These are phyloP conservation scores for Lepidostoma basale DNA, from an alignment of 1,140 invertebrate genomes.

Conservation along the genomic window DNA sequence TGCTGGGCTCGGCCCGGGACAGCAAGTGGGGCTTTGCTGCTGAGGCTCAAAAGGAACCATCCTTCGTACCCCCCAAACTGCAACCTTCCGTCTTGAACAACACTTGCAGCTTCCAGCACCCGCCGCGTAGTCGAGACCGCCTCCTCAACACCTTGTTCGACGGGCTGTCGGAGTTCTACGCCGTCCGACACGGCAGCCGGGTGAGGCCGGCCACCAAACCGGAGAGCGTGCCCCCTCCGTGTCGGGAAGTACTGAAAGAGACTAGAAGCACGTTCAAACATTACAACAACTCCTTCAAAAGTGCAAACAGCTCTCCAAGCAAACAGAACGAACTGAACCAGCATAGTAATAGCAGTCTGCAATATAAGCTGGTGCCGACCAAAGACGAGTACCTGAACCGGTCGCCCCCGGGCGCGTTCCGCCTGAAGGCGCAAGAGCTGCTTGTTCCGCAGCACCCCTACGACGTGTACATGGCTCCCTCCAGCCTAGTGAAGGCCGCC, in stretches of 20 bases:
- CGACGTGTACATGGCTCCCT: slow-evolving; percentile 61
- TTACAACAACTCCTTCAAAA: slow-evolving; percentile 50
- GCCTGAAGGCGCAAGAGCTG: slow-evolving; percentile 10
- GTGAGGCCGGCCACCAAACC: slow-evolving; percentile 52
- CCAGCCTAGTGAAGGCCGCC: slow-evolving; percentile 68
- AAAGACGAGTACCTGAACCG: slow-evolving; percentile 34
- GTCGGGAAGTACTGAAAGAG: slow-evolving; percentile 52
- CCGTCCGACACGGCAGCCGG: slow-evolving; percentile 62
- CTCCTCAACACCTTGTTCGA: slow-evolving; percentile 78
- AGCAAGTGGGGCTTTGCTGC: slow-evolving; percentile 82
- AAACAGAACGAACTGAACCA: not conserved
- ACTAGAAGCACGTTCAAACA: slow-evolving; percentile 56
- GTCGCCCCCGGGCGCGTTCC: not conserved
- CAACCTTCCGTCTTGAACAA: slow-evolving; percentile 23
- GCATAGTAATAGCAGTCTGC: not conserved
- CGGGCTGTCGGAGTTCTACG: slow-evolving; percentile 84
- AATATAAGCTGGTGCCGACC: slow-evolving; percentile 36
- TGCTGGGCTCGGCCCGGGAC: slow-evolving; percentile 59
- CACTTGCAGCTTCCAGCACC: slow-evolving; percentile 31
- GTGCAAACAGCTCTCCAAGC: not conserved
- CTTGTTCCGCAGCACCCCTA: not conserved
- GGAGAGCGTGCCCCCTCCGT: slow-evolving; percentile 42
- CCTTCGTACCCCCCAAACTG: slow-evolving; percentile 47
- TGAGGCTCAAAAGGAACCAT: slow-evolving; percentile 61
- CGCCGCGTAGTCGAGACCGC: slow-evolving; percentile 52